Evolutionary conservation across 2,113 vertebrate species (phyloP).

Genomic region (Hypomesus transpacificus): DNA sequence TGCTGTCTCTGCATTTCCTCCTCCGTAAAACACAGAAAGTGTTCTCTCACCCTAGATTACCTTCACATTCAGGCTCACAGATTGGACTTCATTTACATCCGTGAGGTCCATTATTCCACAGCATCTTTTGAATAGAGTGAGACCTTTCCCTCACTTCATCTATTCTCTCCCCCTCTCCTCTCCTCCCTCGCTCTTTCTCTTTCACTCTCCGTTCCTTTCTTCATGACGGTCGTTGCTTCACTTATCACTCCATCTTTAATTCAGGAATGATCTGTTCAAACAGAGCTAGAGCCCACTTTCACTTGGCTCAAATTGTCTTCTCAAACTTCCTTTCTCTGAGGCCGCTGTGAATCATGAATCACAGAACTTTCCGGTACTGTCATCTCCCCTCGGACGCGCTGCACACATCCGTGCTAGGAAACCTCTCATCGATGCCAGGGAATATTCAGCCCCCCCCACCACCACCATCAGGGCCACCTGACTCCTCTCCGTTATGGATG

Average conservation of each 20-base stretch:
- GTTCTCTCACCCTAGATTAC: constrained; percentile 72
- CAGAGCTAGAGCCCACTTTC: constrained; percentile 25
- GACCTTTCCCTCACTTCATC: constrained; percentile 29
- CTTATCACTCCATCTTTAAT: constrained; percentile 51
- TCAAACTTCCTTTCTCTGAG: constrained; percentile 31
- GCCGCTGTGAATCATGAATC: too few species aligned
- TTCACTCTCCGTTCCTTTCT: constrained; percentile 17
- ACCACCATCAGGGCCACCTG: constrained; percentile 44
- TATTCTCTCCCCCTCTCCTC: constrained; percentile 17
- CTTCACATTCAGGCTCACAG: constrained; percentile 70
- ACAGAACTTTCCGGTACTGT: neutral
- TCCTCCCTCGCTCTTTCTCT: constrained; percentile 5
- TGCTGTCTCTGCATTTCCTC: constrained; percentile 69
- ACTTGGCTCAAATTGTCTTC: constrained; percentile 32
- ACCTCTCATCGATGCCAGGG: constrained; percentile 47
- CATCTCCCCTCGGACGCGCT: neutral
- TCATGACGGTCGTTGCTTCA: constrained; percentile 33
- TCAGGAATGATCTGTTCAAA: constrained; percentile 51
- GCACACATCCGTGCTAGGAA: constrained; percentile 48
- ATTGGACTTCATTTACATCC: constrained; percentile 66
- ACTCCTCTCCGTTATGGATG: constrained; percentile 65
- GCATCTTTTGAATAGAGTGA: constrained; percentile 47
- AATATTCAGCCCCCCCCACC: constrained; percentile 50
- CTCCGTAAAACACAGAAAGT: constrained; percentile 62
- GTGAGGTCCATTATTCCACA: constrained; percentile 61